A percentile compares a stretch with the other conserved stretches of the same genome.
Evolutionary conservation across 2,113 vertebrate genomes (phyloP).

Genomic region (Tetrao urogallus): DNA sequence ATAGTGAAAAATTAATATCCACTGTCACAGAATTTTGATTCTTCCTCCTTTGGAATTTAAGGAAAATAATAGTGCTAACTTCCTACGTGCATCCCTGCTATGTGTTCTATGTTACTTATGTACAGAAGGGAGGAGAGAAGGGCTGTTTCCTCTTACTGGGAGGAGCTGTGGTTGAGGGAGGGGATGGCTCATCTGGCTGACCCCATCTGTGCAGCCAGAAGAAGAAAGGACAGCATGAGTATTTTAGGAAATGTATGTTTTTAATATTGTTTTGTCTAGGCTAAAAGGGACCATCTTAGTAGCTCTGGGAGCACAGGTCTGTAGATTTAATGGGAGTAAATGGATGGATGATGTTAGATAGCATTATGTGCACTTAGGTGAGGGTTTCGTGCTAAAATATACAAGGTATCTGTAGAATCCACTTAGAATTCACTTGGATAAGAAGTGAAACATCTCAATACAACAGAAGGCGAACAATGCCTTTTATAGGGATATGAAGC

Average conservation of each 20-base stretch:
- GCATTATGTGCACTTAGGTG: background rate
- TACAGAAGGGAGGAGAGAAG: background rate
- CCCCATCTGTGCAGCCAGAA: background rate
- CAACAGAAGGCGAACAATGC: background rate
- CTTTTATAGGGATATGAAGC: background rate
- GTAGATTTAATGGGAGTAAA: background rate
- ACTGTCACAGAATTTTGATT: background rate
- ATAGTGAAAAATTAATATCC: background rate
- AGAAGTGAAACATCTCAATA: background rate
- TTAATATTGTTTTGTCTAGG: background rate
- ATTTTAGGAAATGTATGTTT: background rate
- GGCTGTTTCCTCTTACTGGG: background rate
- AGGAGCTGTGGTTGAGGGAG: background rate
- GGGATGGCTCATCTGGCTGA: background rate
- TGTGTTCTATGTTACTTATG: accelerated
- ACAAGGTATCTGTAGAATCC: background rate
- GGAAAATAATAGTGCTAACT: background rate
- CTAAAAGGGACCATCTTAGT: background rate
- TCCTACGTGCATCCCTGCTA: background rate
- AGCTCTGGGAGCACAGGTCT: background rate
- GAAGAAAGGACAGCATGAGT: accelerated
- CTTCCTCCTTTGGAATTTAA: background rate
- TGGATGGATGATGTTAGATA: background rate
- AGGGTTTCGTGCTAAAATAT: background rate
- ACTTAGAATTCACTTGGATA: too few relatives aligned